A percentile compares a stretch with the other conserved stretches of the same genome.
phyloP scores from a whole-genome alignment of 2,113 vertebrate species.

The Chaenocephalus aceratus region DNA sequence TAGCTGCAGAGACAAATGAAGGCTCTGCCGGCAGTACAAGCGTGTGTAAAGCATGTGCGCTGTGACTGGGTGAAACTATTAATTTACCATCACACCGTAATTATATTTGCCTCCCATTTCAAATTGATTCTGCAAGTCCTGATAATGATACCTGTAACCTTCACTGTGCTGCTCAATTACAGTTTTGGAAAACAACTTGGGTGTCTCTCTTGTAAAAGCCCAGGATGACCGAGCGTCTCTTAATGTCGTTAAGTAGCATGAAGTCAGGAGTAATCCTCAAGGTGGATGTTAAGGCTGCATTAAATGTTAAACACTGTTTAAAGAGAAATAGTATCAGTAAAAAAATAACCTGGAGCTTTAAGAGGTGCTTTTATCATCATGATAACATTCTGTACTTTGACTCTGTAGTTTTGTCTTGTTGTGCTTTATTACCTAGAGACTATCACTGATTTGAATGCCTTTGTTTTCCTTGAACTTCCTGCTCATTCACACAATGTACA shows the following conservation, averaged over 20 bases:
- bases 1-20: conserved; percentile 68
- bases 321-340: neutral
- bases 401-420: neutral
- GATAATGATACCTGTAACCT: conserved; percentile 51
- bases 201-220: neutral
- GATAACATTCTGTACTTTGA: neutral
- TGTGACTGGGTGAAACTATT: conserved; percentile 49
- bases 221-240: neutral
- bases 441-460: neutral
- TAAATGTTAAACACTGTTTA: conserved; percentile 4
- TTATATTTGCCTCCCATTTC: conserved; percentile 57
- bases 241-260: neutral
- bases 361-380: too few relatives aligned
- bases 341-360: neutral
- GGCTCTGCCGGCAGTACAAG: conserved; percentile 39
- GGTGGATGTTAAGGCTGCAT: conserved; percentile 1
- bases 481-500: neutral
- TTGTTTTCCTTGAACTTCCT: neutral
- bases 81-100: conserved; percentile 62
- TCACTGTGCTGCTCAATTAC: conserved; percentile 12
- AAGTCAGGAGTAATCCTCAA: conserved; percentile 14
- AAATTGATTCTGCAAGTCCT: conserved; percentile 59
- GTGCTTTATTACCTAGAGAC: neutral
- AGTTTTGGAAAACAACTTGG: neutral
- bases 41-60: conserved; percentile 26